Percentiles rank a stretch among this genome's conserved stretches.
phyloP scores from a whole-genome alignment of 2,113 vertebrate species.

The Canis aureus region DNA sequence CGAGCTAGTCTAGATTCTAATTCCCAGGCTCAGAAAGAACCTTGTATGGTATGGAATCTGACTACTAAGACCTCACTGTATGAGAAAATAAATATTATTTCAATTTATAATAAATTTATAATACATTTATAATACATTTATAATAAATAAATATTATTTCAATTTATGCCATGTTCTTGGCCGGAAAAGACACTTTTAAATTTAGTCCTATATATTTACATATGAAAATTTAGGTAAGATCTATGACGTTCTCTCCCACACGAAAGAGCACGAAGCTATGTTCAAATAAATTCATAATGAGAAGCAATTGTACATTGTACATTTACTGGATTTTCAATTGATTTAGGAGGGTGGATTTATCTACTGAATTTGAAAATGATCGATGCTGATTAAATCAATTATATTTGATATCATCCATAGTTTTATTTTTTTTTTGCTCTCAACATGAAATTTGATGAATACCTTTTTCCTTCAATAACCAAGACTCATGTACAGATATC shows the following conservation, averaged over 20 bases:
- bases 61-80: not conserved
- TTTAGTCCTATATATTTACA: conserved; percentile 1
- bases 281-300: conserved; percentile 3
- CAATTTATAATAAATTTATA: not conserved
- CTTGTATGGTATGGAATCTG: not conserved
- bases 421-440: conserved; percentile 43
- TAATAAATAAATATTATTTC: conserved; percentile 2
- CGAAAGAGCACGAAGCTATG: not conserved
- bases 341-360: conserved; percentile 49
- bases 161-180: not conserved
- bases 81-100: conserved; percentile 51
- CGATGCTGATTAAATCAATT: conserved; percentile 13
- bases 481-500: not conserved
- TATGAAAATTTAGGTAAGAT: not conserved
- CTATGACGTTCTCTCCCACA: not conserved
- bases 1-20: not conserved
- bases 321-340: conserved; percentile 49
- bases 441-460: conserved; percentile 42
- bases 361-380: conserved; percentile 43
- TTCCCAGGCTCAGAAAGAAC: conserved; percentile 10
- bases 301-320: not conserved
- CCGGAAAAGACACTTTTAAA: conserved; percentile 6
- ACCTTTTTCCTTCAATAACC: not conserved
- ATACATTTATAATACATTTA: too few species aligned
- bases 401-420: not conserved